phyloP scores from a whole-genome alignment of 2,888 invertebrate genomes.

The Gandaritis pyraliata region DNA sequence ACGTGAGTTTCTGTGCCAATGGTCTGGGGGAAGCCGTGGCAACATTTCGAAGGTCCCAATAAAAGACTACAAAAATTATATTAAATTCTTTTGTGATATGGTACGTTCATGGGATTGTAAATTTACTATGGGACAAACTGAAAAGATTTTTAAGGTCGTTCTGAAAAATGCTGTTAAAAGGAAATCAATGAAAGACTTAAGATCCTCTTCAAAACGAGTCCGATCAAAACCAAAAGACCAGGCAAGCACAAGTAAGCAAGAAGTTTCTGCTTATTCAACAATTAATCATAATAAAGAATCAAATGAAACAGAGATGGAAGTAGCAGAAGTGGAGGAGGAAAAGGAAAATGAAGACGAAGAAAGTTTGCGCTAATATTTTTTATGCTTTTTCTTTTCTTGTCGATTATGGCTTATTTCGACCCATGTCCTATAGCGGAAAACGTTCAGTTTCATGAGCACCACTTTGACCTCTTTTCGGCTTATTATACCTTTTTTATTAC shows the following conservation, averaged over 20 bases:
- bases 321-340: constrained; percentile 16
- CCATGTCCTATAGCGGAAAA: too few relatives aligned
- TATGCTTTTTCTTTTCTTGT: constrained; percentile 13
- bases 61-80: constrained; percentile 27
- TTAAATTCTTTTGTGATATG: constrained; percentile 28
- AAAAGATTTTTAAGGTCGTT: constrained; percentile 24
- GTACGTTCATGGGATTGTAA: constrained; percentile 27
- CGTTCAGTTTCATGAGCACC: too few relatives aligned
- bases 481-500: too few relatives aligned
- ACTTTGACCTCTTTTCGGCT: too few relatives aligned
- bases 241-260: constrained; percentile 19
- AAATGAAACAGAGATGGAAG: constrained; percentile 18
- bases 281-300: constrained; percentile 24
- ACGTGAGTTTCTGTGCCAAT: constrained; percentile 30
- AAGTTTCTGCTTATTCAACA: constrained; percentile 21
- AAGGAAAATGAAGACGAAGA: constrained; percentile 20
- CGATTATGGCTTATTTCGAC: too few relatives aligned
- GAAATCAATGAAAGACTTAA: constrained; percentile 21
- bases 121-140: constrained; percentile 26
- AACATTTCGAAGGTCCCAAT: constrained; percentile 20
- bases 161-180: constrained; percentile 28
- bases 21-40: constrained; percentile 29
- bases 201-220: constrained; percentile 24
- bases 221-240: constrained; percentile 23
- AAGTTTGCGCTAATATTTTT: constrained; percentile 23